Base-by-base conservation (phyloP, 2,888 invertebrate species). In the Oxycera nigricornis region DNA sequence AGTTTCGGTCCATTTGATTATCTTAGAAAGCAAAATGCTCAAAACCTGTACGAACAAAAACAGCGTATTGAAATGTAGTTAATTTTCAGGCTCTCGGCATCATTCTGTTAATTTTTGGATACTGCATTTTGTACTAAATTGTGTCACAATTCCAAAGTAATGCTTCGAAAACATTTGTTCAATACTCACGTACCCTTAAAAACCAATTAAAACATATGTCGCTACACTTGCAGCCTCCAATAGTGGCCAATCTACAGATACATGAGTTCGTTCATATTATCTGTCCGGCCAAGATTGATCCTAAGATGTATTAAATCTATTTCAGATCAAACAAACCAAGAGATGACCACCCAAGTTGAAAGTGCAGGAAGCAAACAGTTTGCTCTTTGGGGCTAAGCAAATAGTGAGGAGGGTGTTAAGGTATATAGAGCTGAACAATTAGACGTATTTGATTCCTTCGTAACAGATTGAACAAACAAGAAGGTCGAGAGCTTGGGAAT, bases 351-450 rank as follows among this genome's bases (percentile, higher is more conserved):
- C 70, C 70, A 70, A 52, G 70, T 52, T 9, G 52, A 7, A 28
- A 68, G 28, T 68, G 68, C 70, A 52, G 70, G 70, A 70, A 70
- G 70, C 70, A 68, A 68, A 30, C 52, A 50, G 24, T 2, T 68
- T 46, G 28, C n/a, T 20, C 68, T 31, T 31, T 68, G 50, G 68
- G 28, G 52, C 50, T 22, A 17, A n/a, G 26, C 20, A 30, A 55
- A 70, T 20, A 46, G 17, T 14, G n/a, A 17, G 20, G 59, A 46
- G 72, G 59, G 74, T 74, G 74, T 62, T 24, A 74, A 74, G 72
- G 74, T 35, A 52, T 61, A 73, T 55, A 75, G 59, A 68, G 73
- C 28, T 31, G 50, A 55, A 61, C 75, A 73, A 75, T 75, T 75
- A 73, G 52, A 61, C n/a, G 35, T 61, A 73, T 75, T 75, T 73